Base-by-base conservation (phyloP, 2,888 invertebrate species). In the Diogma glabrata region DNA sequence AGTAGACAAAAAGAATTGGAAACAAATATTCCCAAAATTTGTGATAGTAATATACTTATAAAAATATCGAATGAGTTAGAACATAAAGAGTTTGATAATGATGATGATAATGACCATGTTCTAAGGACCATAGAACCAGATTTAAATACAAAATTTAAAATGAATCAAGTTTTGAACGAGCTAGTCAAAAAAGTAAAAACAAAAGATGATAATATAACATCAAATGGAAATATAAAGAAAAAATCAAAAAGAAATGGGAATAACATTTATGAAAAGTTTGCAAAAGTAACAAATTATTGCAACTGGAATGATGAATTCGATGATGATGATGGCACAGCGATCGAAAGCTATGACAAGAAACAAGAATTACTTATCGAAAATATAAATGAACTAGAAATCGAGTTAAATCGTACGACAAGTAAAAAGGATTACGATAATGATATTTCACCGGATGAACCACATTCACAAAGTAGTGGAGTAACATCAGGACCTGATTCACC, bases 401-500 rank as follows among this genome's bases (percentile, higher is more conserved):
- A 59, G 33, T 56, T 57, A 45, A 52, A 23, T 45, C 51, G 45
- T 23, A 24, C 16, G 52, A 14, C 49, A 56, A 46, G 55, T 58
- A 46, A 53, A 38, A 58, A 55, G 16, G 64, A 2, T 64, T 64
- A 10, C 8, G 36, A 14, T 14, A 14, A 36, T 14, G 45, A 51
- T 43, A 47, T 43, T 24, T 71, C 73, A 10, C 64, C 61, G 2
- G 72, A 70, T 28, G 65, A 65, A 49, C 16, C 28, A 9, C 45
- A 53, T 19, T 79, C 76, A 30, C 78, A 77, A 49, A 87, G 87
- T 9, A 89, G 89, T 0, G 89, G 90, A 2, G 88, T 86, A 61
- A 91, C 91, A 12, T 89, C 89, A 8, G 91, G 91, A 0, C 91
- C 91, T 0, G 90, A 91, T 60, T 87, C 87, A 64, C 89, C 89